Percentiles rank a stretch among this genome's conserved stretches.
Conservation (phyloP, 2,797 vertebrate genomes). For the Petrocephalus sullivani region DNA sequence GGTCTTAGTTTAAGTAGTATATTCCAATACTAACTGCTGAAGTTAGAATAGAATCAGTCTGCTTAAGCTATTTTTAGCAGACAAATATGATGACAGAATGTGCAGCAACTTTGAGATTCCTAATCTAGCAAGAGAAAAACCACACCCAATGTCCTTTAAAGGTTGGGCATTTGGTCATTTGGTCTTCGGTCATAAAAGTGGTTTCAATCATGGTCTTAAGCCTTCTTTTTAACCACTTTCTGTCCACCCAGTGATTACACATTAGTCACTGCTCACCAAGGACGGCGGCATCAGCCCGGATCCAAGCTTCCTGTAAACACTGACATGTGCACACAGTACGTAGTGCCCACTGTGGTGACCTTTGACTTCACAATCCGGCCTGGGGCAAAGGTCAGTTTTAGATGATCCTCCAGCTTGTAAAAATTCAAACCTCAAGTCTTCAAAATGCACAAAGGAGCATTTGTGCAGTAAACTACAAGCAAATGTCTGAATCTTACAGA, state of each 20-base stretch:
- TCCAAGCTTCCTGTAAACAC: not conserved
- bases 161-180: not conserved
- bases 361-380: not conserved
- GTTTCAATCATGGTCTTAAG: not conserved
- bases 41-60: not conserved
- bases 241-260: not conserved
- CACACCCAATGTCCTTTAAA: not conserved
- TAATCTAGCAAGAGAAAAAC: not conserved
- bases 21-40: not conserved
- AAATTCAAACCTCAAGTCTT: not conserved
- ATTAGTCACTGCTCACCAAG: conserved; percentile 3
- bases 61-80: not conserved
- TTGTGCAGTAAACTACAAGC: not conserved
- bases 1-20: not conserved
- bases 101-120: not conserved
- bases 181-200: not conserved
- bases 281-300: not conserved
- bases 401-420: not conserved
- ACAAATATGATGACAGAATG: not conserved
- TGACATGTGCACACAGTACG: not conserved
- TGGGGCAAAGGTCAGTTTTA: not conserved
- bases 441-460: not conserved
- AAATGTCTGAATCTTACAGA: not conserved
- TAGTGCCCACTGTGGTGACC: not conserved
- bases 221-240: not conserved